phyloP scores from a whole-genome alignment of 1,140 invertebrate species.

The Heterodera schachtii region DNA sequence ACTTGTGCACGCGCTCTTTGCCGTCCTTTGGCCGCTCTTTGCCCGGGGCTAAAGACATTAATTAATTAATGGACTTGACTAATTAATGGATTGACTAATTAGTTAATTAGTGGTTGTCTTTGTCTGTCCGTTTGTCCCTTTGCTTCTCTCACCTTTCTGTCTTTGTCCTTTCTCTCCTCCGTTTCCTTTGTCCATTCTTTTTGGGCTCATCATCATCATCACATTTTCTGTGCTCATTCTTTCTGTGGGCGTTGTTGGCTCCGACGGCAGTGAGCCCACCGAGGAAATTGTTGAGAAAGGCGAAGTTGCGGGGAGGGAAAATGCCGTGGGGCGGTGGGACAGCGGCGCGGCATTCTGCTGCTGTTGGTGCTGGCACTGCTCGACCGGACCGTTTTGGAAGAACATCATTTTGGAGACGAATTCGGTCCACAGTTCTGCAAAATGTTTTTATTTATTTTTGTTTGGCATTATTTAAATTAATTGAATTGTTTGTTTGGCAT shows the following conservation, averaged over 20 bases:
- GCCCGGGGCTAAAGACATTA: background rate
- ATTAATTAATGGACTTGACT: background rate
- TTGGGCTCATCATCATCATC: background rate
- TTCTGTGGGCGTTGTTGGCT: background rate
- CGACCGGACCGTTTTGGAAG: background rate
- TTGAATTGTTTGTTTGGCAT: background rate
- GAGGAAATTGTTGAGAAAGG: background rate
- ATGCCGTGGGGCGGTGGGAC: background rate
- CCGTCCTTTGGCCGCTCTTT: constrained; percentile 1
- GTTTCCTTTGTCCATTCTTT: background rate
- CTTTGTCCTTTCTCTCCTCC: background rate
- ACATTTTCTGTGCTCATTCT: background rate
- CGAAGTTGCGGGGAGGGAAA: background rate
- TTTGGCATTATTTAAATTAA: background rate
- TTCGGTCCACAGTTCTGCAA: background rate
- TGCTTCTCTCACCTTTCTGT: background rate
- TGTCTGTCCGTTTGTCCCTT: background rate
- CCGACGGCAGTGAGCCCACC: background rate
- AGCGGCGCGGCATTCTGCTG: background rate
- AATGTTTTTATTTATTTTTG: background rate
- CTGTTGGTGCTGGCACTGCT: background rate
- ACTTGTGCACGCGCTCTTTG: constrained; percentile 38
- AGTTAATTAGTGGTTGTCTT: background rate
- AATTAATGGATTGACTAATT: background rate
- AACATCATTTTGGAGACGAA: background rate